phyloP scores from a whole-genome alignment of 1,140 invertebrate genomes.

The Phenacoccus solenopsis region DNA sequence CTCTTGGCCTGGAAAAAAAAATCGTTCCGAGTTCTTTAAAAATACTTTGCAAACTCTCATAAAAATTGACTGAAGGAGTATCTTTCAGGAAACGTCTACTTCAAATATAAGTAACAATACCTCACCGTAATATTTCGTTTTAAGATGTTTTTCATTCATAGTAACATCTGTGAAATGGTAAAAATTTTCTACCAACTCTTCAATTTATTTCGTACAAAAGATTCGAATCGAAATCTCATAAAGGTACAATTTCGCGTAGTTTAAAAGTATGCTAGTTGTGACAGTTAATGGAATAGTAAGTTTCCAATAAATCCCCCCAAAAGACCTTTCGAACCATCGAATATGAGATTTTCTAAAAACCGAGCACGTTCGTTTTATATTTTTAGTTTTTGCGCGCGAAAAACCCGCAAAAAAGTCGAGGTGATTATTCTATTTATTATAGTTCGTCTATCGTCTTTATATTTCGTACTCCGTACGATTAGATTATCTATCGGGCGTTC shows the following conservation, averaged over 20 bases:
- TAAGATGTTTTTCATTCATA: neutral
- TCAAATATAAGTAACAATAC: neutral
- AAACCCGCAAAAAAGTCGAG: no score
- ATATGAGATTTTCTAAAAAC: neutral
- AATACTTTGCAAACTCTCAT: neutral
- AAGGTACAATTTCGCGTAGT: neutral
- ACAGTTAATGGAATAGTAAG: constrained; percentile 2
- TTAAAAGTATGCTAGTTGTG: neutral
- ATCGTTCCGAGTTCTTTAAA: neutral
- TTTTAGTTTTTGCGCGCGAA: no score
- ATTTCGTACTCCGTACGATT: no score
- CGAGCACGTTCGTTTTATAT: no score
- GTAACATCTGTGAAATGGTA: neutral
- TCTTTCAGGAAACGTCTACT: neutral
- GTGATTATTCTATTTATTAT: no score
- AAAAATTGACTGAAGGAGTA: neutral
- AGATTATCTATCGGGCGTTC: no score
- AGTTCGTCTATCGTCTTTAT: no score
- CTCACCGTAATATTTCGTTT: neutral
- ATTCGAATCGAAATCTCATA: neutral
- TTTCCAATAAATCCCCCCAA: neutral
- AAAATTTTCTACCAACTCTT: neutral
- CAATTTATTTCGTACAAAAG: neutral
- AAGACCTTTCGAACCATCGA: neutral
- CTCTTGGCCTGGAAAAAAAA: no score